Evolutionary conservation across 1,140 invertebrate species (phyloP), one percentile per base, ranked within the genome.

Genomic region (Pseudobourletiella spinata): DNA sequence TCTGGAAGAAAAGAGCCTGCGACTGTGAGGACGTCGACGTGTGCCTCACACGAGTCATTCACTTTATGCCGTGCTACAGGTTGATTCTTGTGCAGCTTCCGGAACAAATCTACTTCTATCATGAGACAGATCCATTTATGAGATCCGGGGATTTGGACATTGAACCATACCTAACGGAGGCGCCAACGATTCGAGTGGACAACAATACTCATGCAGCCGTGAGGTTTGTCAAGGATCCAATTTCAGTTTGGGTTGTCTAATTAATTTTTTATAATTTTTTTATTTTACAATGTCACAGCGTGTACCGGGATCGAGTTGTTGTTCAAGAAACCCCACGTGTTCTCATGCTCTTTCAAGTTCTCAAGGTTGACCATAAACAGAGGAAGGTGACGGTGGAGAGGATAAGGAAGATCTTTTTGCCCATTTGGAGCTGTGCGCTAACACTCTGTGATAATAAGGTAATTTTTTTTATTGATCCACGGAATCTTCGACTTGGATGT

Each of bases 141-240:
- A 44, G 16, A 11, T 26, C 28, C 15, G 48, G 30, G 15, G 55
- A 58, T 52, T 20, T 16, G 18, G 30, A 51, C 22, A 16, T 26
- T 28, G 54, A 58, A 54, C 61, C 61, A 15, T 63, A 63, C 26
- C 20, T 32, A 55, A 55, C 52, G 15, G 52, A 30, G n/a, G 52
- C 52, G 8, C 30, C n/a, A 43, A 48, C 11, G 29, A 63, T 63
- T 22, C 44, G 56, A 15, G 46, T 63, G 16, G 61, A 63, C 26
- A 63, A 63, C 35, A 63, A 63, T 44, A 63, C 61, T 2, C 61
- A 63, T 26, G 56, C 61, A 3, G 61, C 61, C 16, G 39, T 63
- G 22, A 63, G 61, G 61, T 63, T 11, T 3, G 2, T n/a, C n/a
- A n/a, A n/a, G n/a, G n/a, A n/a, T n/a, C n/a, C n/a, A n/a, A n/a